Evolutionary conservation across 2,888 invertebrate species (phyloP).

Genomic region (Drymonia ruficornis): DNA sequence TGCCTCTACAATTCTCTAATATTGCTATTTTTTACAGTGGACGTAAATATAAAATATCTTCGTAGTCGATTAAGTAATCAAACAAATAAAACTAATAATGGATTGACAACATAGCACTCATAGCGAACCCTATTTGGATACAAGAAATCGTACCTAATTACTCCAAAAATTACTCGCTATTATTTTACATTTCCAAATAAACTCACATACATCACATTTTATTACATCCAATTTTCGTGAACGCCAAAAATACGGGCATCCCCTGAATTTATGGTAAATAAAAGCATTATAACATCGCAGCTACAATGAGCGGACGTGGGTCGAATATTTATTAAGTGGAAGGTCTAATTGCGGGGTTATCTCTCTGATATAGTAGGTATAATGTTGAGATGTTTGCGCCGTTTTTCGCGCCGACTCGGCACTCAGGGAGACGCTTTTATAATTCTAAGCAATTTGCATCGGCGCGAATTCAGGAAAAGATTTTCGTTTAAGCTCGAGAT

Average conservation of each 20-base stretch:
- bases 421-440: conserved; percentile 14
- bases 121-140: no score
- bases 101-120: no score
- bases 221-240: conserved; percentile 27
- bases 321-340: conserved; percentile 43
- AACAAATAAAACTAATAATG: no score
- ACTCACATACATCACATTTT: conserved; percentile 22
- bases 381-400: conserved; percentile 29
- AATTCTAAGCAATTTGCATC: conserved; percentile 37
- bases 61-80: no score
- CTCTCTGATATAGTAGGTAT: conserved; percentile 26
- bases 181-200: conserved; percentile 11
- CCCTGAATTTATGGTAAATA: conserved; percentile 42
- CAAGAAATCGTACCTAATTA: no score
- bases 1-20: no score
- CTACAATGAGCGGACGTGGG: conserved; percentile 43
- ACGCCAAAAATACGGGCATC: conserved; percentile 22
- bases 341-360: conserved; percentile 42
- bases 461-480: conserved; percentile 2
- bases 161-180: no score
- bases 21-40: no score
- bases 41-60: no score
- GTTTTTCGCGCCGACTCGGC: conserved; percentile 33
- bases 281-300: conserved; percentile 38
- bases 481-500: background rate